Percentiles rank a stretch among this genome's conserved stretches.
phyloP scores from a whole-genome alignment of 1,140 invertebrate species.

The Cyphomyrmex costatus region DNA sequence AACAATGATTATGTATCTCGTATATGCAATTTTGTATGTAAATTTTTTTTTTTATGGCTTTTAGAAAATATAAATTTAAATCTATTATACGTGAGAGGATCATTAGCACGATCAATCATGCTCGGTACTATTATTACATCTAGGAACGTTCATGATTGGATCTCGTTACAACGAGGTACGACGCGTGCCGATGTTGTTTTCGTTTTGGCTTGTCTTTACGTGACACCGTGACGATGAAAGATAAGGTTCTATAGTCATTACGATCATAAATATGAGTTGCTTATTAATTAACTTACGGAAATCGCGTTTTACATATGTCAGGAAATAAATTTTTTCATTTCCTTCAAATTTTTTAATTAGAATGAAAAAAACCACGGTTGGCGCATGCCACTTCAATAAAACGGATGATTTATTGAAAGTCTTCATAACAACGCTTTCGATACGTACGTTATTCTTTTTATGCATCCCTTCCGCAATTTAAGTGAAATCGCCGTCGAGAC shows the following conservation, averaged over 20 bases:
- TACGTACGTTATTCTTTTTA: background rate
- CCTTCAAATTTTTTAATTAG: background rate
- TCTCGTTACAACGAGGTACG: constrained; percentile 4
- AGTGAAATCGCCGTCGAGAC: constrained; percentile 47
- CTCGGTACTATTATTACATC: constrained; percentile 2
- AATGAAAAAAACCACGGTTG: background rate
- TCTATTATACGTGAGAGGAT: constrained; percentile 7
- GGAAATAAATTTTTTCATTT: background rate
- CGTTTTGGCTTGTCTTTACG: constrained; percentile 14
- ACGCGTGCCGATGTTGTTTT: constrained; percentile 2
- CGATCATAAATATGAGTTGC: background rate
- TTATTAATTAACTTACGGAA: constrained; percentile 12
- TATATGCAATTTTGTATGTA: too few relatives aligned
- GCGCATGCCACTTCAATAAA: background rate
- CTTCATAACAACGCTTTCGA: constrained; percentile 20
- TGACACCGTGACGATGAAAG: constrained; percentile 1
- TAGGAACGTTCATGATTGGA: constrained; percentile 3
- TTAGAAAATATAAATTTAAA: constrained; percentile 2
- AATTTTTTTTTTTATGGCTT: too few relatives aligned
- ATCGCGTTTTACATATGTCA: background rate
- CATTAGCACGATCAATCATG: constrained; percentile 12
- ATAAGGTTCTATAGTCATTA: background rate
- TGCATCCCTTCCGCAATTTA: constrained; percentile 24
- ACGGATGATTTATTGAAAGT: constrained; percentile 25
- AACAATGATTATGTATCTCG: too few relatives aligned